A percentile compares a stretch with the other conserved stretches of the same genome.
These are phyloP conservation scores for Himalopsyche japonica DNA, from an alignment of 2,888 invertebrate genomes.

Conservation along the genomic window DNA sequence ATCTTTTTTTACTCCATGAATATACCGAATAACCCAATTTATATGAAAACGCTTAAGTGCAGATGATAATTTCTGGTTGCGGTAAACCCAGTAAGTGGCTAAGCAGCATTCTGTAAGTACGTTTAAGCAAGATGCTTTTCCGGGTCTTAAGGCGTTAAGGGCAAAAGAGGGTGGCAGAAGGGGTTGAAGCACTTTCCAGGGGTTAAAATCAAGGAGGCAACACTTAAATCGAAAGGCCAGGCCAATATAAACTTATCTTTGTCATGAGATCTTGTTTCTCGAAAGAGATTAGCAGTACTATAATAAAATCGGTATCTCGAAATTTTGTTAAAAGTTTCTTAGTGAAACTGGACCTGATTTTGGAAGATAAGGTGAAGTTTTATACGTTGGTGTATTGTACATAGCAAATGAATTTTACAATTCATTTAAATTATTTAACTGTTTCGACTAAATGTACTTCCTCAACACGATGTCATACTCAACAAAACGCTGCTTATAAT, in stretches of 20 bases:
- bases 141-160: not conserved
- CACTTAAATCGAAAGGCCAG: not conserved
- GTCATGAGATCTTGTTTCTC: not conserved
- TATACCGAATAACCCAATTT: not conserved
- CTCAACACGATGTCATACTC: no score
- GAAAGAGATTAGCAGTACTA: not conserved
- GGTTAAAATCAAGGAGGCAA: not conserved
- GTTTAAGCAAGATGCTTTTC: not conserved
- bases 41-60: not conserved
- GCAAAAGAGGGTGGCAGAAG: not conserved
- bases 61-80: not conserved
- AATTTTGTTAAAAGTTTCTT: not conserved
- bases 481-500: no score
- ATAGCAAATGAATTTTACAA: no score
- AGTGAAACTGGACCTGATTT: not conserved
- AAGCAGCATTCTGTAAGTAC: not conserved
- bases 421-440: no score
- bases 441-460: no score
- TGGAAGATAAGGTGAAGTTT: not conserved
- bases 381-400: no score
- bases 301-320: not conserved
- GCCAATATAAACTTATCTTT: not conserved
- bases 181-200: not conserved
- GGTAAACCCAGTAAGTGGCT: not conserved
- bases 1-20: no score